Base-by-base conservation (phyloP, 2,888 invertebrate species). In the Chymomyza amoena region DNA sequence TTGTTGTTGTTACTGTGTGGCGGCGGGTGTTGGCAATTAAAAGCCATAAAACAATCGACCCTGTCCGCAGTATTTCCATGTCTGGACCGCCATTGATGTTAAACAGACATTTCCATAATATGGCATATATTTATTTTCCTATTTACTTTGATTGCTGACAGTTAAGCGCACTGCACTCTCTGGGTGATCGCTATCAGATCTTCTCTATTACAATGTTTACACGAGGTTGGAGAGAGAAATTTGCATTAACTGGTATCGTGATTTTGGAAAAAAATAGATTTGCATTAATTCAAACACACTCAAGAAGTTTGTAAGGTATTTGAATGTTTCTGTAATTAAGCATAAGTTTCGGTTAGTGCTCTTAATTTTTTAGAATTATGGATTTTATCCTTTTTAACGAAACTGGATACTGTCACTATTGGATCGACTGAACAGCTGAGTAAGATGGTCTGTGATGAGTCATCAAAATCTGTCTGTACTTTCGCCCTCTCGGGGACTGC, bases 21-120 rank as follows among this genome's bases (percentile, higher is more conserved):
- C 6, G 66, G 68, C 61, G 75, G 28, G 68, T 65, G 71, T 67
- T 61, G 77, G 73, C 86, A 82, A 86, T 86, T 82, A 82, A 82
- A 71, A 71, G 79, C 32, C 75, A 77, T 79, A 61, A 15, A 57
- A 25, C 18, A 57, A 57, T 25, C 18, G 18, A 20, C 20, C 57
- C 57, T 28, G 45, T 16, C 32, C 39, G 28, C 57, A 57, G 59
- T 65, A 59, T 50, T 20, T 6, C 65, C n/a, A 57, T 45, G 59
- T 65, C 68, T 78, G 70, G 69, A 64, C 51, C 67, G 68, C 62
- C 59, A 65, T 68, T 68, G 39, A 45, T 56, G 25, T 52, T 56
- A 64, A 67, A 61, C 70, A 80, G 78, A 74, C 73, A 74, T 76
- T 78, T 76, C 68, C 52, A 72, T 74, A 66, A 36, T 61, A 65